These are phyloP conservation scores for Heteronetta atricapilla DNA, from an alignment of 2,113 vertebrate species.

Conservation along the genomic window DNA sequence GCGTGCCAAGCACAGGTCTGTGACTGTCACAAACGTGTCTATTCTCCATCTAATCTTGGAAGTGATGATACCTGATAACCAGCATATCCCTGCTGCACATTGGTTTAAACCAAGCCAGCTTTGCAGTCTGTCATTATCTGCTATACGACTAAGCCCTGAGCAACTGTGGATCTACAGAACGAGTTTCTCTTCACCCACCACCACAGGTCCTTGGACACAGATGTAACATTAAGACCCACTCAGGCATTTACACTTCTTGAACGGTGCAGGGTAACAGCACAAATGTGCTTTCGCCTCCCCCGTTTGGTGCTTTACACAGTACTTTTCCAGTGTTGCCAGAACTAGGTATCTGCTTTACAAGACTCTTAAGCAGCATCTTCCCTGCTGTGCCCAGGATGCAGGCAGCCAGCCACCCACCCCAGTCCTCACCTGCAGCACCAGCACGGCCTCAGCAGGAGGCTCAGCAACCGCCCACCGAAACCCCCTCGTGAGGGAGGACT, in stretches of 20 bases:
- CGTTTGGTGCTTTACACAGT: not conserved
- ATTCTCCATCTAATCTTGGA: not conserved
- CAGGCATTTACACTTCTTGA: not conserved
- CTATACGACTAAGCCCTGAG: not conserved
- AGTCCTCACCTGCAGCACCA: not conserved
- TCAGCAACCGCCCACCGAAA: not conserved
- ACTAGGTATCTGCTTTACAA: not conserved
- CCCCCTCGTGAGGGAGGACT: not conserved
- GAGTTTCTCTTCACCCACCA: not conserved
- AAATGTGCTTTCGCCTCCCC: not conserved
- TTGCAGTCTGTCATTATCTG: not conserved
- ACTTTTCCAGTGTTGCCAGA: not conserved
- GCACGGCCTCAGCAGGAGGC: too few species aligned
- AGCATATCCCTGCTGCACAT: not conserved
- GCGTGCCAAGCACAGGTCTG: not conserved
- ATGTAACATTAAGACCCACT: not conserved
- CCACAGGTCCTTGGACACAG: not conserved
- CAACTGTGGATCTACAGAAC: not conserved
- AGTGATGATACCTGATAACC: not conserved
- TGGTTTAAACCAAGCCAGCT: not conserved
- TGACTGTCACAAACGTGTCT: accelerated
- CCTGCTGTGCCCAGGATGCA: too few species aligned
- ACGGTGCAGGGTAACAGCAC: accelerated
- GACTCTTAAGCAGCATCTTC: not conserved
- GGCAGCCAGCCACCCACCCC: not conserved